phyloP scores from a whole-genome alignment of 2,888 invertebrate species.

The Drosophila affinis region DNA sequence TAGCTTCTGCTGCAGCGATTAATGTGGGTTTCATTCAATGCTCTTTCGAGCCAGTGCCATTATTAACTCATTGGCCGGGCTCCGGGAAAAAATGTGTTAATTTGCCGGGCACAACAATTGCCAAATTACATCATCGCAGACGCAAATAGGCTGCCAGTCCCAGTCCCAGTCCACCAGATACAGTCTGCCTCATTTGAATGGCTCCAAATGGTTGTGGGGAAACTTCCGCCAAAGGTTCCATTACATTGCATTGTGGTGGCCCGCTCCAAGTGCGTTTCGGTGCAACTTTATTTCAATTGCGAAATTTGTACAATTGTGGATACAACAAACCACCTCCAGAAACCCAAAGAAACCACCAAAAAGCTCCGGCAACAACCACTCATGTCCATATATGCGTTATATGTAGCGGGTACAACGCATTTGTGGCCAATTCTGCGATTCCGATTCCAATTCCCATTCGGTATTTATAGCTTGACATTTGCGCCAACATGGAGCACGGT shows the following conservation, averaged over 20 bases:
- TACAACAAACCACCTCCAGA: conserved; percentile 28
- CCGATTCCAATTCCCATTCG: conserved; percentile 72
- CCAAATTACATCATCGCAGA: conserved; percentile 58
- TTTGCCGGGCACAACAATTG: conserved; percentile 58
- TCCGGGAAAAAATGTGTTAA: conserved; percentile 61
- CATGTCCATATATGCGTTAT: conserved; percentile 76
- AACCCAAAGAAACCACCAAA: conserved; percentile 35
- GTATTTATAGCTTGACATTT: conserved; percentile 79
- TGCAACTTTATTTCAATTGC: conserved; percentile 74
- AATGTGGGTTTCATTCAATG: conserved; percentile 33
- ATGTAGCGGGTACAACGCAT: conserved; percentile 70
- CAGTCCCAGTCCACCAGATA: too few relatives aligned
- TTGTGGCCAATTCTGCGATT: conserved; percentile 68
- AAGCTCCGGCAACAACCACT: conserved; percentile 22
- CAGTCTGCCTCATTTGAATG: conserved; percentile 40
- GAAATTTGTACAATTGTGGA: conserved; percentile 50
- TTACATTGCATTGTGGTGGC: not conserved
- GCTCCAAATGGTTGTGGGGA: conserved; percentile 24
- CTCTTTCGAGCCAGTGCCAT: conserved; percentile 43
- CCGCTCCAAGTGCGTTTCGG: conserved; percentile 56
- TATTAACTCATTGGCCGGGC: conserved; percentile 60
- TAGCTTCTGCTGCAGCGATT: not conserved
- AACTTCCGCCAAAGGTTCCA: conserved; percentile 46
- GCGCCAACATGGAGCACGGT: conserved; percentile 55
- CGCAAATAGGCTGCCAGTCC: conserved; percentile 3